Percentiles rank a stretch among this genome's conserved stretches.
These are phyloP conservation scores for Paradisaea rubra DNA, from an alignment of 2,113 vertebrate species.

Conservation along the genomic window DNA sequence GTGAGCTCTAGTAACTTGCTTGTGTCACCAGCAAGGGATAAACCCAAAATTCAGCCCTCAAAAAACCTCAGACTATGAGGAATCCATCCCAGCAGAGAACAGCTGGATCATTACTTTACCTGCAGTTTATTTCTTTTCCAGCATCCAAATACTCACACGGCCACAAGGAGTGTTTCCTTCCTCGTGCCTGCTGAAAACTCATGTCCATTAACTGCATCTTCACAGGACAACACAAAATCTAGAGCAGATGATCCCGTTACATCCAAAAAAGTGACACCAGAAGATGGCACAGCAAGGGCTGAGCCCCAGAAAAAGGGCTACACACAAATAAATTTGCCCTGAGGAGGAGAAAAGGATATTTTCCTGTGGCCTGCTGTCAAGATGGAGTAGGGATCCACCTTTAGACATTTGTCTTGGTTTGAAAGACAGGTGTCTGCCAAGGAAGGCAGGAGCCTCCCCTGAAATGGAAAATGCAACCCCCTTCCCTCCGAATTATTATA, in stretches of 20 bases:
- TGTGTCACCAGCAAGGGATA: not conserved
- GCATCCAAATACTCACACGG: not conserved
- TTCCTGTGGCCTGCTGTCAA: not conserved
- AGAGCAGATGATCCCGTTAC: not conserved
- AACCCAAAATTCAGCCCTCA: not conserved
- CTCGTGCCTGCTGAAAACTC: not conserved
- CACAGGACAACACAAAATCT: not conserved
- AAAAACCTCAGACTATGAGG: not conserved
- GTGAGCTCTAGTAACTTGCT: not conserved
- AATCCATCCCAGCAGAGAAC: not conserved
- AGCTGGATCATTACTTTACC: not conserved
- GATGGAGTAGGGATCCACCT: not conserved
- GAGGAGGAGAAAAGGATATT: not conserved
- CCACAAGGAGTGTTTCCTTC: not conserved
- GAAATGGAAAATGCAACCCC: no score
- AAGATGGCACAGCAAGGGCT: not conserved
- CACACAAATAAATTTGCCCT: fast-evolving
- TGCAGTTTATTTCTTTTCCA: not conserved
- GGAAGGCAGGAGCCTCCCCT: no score
- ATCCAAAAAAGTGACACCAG: no score
- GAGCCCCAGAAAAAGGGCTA: not conserved
- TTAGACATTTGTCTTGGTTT: not conserved
- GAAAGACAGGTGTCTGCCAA: no score
- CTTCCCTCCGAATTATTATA: no score
- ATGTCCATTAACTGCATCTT: fast-evolving